A percentile compares a stretch with the other conserved stretches of the same genome.
These are phyloP conservation scores for Eurypyga helias DNA, from an alignment of 2,113 vertebrate species.

Conservation along the genomic window DNA sequence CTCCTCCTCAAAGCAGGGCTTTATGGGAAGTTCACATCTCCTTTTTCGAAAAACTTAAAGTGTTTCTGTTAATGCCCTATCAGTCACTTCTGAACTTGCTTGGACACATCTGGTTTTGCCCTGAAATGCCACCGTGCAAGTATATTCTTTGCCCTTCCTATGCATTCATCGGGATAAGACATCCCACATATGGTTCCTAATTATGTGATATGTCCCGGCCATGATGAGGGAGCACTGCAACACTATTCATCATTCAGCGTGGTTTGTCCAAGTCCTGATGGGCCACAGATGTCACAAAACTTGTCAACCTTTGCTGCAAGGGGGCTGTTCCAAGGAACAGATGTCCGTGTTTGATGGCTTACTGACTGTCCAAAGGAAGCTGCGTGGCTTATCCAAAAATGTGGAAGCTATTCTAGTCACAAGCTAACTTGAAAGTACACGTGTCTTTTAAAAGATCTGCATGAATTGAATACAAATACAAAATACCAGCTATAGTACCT, in stretches of 20 bases:
- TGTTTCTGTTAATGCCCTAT: background rate
- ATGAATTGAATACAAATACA: background rate
- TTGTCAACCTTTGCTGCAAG: conserved; percentile 30
- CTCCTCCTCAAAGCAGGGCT: background rate
- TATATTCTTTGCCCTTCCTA: background rate
- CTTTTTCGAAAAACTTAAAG: background rate
- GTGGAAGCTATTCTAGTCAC: background rate
- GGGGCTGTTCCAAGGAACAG: conserved; percentile 6
- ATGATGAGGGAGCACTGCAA: accelerated
- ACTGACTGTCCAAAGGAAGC: background rate
- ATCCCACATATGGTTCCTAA: background rate
- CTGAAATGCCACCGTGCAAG: background rate
- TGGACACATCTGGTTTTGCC: background rate
- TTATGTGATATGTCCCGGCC: background rate
- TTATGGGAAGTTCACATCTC: background rate
- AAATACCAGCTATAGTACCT: background rate
- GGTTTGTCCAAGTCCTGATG: conserved; percentile 36
- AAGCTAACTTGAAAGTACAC: background rate
- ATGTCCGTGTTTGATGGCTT: background rate
- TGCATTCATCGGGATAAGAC: accelerated
- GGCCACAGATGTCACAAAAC: conserved; percentile 16
- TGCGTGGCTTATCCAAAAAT: background rate
- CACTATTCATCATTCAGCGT: background rate
- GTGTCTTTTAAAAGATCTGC: background rate
- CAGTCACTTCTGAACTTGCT: background rate